These are phyloP conservation scores for Chascanopsetta lugubris DNA, from an alignment of 2,113 vertebrate species.

Conservation along the genomic window DNA sequence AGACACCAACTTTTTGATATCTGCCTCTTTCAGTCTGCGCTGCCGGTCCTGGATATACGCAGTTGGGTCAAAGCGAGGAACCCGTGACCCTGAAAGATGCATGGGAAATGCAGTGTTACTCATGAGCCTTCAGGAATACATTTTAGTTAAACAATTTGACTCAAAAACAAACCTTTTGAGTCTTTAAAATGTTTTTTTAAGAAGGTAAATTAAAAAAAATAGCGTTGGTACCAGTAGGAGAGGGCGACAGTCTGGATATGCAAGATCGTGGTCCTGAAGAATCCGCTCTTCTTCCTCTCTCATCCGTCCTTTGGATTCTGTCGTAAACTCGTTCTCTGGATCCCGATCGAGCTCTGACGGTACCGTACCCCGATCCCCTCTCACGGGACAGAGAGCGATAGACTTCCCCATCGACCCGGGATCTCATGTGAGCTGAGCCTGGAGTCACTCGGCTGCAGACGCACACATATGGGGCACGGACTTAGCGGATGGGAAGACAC, in stretches of 20 bases:
- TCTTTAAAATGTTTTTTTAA: no score
- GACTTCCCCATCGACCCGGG: slow-evolving; percentile 63
- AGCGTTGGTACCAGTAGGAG: slow-evolving; percentile 82
- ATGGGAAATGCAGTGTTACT: neutral
- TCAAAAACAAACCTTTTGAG: no score
- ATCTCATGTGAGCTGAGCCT: slow-evolving; percentile 34
- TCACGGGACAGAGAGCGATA: slow-evolving; percentile 79
- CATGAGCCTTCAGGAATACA: no score
- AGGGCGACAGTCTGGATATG: slow-evolving; percentile 77
- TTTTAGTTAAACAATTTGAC: no score
- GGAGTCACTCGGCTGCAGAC: slow-evolving; percentile 77
- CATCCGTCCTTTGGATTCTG: slow-evolving; percentile 73
- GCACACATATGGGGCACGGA: neutral
- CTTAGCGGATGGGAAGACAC: neutral
- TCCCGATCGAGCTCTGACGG: slow-evolving; percentile 75
- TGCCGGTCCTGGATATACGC: slow-evolving; percentile 89
- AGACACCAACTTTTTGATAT: slow-evolving; percentile 83
- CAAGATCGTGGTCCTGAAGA: slow-evolving; percentile 69
- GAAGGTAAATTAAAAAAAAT: neutral
- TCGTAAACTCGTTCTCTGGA: slow-evolving; percentile 79
- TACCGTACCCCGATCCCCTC: slow-evolving; percentile 59
- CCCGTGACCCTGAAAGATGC: slow-evolving; percentile 66
- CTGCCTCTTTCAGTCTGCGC: slow-evolving; percentile 83
- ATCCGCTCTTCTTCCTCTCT: slow-evolving; percentile 79
- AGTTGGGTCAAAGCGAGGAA: slow-evolving; percentile 88